A percentile compares a stretch with the other conserved stretches of the same genome.
phyloP scores from a whole-genome alignment of 2,797 vertebrate species.

The Esox lucius region DNA sequence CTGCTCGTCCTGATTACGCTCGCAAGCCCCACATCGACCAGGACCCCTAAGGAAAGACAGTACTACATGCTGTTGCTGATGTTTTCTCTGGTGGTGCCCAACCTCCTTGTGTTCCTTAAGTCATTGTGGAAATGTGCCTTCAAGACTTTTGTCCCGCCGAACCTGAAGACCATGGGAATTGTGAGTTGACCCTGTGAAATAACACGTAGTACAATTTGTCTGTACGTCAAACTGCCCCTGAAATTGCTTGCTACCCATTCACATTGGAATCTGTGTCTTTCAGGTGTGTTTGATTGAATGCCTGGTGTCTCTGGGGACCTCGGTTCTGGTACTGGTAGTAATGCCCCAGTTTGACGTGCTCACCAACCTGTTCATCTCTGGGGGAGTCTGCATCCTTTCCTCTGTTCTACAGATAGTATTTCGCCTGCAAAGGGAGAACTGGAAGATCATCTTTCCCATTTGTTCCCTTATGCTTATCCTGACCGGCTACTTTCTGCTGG shows the following conservation, averaged over 20 bases:
- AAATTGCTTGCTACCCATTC: not conserved
- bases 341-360: conserved; percentile 81
- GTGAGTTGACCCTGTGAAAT: conserved; percentile 54
- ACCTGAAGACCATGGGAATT: conserved; percentile 63
- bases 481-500: conserved; percentile 68
- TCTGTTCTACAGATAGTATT: conserved; percentile 70
- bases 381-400: conserved; percentile 75
- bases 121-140: conserved; percentile 78
- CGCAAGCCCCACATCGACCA: conserved; percentile 63
- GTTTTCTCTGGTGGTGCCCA: conserved; percentile 74
- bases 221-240: not conserved
- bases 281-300: conserved; percentile 73
- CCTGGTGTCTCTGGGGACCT: conserved; percentile 74
- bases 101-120: conserved; percentile 78
- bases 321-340: conserved; percentile 72
- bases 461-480: conserved; percentile 67
- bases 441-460: conserved; percentile 76
- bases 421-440: conserved; percentile 64
- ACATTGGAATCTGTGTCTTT: conserved; percentile 8
- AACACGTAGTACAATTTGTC: not conserved
- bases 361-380: conserved; percentile 78
- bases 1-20: conserved; percentile 70
- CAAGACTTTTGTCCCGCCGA: conserved; percentile 71
- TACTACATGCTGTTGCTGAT: conserved; percentile 77
- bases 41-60: conserved; percentile 57